Conservation (phyloP, 1,140 invertebrate species). For the Caerostris darwini region DNA sequence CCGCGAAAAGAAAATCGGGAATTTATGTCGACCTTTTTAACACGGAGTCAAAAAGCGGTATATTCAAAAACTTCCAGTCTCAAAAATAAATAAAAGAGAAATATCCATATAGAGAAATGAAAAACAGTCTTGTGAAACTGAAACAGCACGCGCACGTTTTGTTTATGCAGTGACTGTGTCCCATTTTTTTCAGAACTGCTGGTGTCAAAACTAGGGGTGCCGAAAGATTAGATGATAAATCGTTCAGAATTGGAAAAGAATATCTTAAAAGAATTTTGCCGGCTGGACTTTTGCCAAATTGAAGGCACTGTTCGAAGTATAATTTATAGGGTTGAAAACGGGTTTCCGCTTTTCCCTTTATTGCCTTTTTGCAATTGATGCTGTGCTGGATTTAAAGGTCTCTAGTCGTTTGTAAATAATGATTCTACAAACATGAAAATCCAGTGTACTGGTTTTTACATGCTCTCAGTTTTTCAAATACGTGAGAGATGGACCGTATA, state of each 20-base stretch:
- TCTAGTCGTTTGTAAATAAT: not conserved
- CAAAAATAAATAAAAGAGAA: not conserved
- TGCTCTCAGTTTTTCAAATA: too few relatives aligned
- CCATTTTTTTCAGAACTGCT: constrained; percentile 41
- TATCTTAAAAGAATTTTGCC: constrained; percentile 63
- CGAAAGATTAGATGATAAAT: constrained; percentile 75
- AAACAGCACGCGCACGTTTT: constrained; percentile 57
- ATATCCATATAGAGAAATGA: constrained; percentile 58
- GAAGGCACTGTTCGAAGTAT: constrained; percentile 27
- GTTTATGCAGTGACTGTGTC: constrained; percentile 33
- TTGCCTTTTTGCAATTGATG: not conserved
- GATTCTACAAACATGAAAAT: constrained; percentile 18
- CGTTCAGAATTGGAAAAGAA: constrained; percentile 68
- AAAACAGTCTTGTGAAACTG: constrained; percentile 41
- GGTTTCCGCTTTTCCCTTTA: not conserved
- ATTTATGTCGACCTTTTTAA: constrained; percentile 72
- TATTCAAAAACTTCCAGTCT: not conserved
- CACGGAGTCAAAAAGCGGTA: constrained; percentile 58
- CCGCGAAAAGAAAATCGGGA: constrained; percentile 31
- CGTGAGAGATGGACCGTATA: too few relatives aligned
- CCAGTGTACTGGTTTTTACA: too few relatives aligned
- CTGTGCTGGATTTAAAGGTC: not conserved
- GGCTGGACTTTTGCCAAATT: constrained; percentile 55
- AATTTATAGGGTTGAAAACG: constrained; percentile 7
- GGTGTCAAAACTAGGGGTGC: constrained; percentile 55